Base-by-base conservation (phyloP, 2,888 invertebrate genomes). In the Aspidapion aeneum region DNA sequence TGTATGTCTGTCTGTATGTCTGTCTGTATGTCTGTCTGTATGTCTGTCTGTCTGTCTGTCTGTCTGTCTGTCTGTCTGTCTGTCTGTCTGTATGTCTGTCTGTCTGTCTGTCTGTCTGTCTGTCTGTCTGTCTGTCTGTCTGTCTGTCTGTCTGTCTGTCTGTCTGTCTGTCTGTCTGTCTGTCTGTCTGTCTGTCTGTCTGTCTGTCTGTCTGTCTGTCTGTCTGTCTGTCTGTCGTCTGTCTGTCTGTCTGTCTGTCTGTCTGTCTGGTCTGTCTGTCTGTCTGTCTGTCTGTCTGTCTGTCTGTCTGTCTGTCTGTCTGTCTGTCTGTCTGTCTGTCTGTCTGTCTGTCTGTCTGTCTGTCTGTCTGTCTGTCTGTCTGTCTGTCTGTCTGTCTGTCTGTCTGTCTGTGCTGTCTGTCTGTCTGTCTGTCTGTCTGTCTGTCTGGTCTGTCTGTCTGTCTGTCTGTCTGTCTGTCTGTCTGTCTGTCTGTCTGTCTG, bases 201-300 rank as follows among this genome's bases (percentile, higher is more conserved):
- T 55, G 60, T 60, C 60, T 60, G 60, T 55, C 60, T 60, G 60
- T 60, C 60, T 55, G 60, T 55, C 60, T 55, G 54, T 55, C 20
- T 52, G 18, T 17, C 55, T n/a, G n/a, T n/a, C n/a, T n/a, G n/a
- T n/a, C n/a, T n/a, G n/a, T n/a, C n/a, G n/a, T n/a, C n/a, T n/a
- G n/a, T n/a, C n/a, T n/a, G n/a, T n/a, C n/a, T n/a, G n/a, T n/a
- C n/a, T n/a, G n/a, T n/a, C n/a, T n/a, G n/a, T n/a, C n/a, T n/a
- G n/a, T n/a, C n/a, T n/a, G n/a, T n/a, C n/a, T n/a, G n/a, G n/a
- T n/a, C n/a, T 55, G 55, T 60, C 55, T 60, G 60, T 55, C 60
- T 60, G 60, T 60, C 60, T 60, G 60, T 55, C 60, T 55, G 60
- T 60, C 60, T 60, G 60, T 60, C 50, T n/a, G n/a, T n/a, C n/a